phyloP scores from a whole-genome alignment of 2,113 vertebrate genomes.

The Cettia cetti region DNA sequence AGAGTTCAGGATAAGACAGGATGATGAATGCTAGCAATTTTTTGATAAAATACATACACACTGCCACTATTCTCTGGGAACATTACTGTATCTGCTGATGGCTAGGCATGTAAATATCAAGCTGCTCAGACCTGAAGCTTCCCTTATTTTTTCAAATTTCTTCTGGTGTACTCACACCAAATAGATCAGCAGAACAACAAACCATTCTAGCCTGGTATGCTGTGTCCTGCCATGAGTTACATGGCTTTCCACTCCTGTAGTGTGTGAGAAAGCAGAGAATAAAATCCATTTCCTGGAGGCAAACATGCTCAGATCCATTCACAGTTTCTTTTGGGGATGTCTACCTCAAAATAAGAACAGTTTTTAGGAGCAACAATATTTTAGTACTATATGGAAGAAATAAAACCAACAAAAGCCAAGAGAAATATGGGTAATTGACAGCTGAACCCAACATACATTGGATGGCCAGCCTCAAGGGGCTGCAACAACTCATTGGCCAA shows the following conservation, averaged over 20 bases:
- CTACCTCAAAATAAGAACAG: background rate
- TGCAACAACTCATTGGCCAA: background rate
- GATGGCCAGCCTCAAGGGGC: background rate
- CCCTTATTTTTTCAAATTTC: background rate
- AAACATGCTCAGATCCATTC: background rate
- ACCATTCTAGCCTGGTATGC: background rate
- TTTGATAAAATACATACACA: background rate
- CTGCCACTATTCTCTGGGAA: background rate
- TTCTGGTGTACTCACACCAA: background rate
- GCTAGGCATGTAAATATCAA: background rate
- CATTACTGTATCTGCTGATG: background rate
- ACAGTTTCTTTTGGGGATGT: background rate
- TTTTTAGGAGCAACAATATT: background rate
- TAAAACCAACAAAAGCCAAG: background rate
- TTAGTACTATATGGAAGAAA: background rate
- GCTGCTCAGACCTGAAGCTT: background rate
- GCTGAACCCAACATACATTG: background rate
- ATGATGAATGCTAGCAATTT: background rate
- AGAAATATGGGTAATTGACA: background rate
- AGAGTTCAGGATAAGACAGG: background rate
- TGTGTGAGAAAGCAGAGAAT: background rate
- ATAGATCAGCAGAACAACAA: background rate
- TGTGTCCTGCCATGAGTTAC: background rate
- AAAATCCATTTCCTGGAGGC: background rate
- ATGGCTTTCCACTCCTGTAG: background rate